Percentiles rank a stretch among this genome's conserved stretches.
phyloP scores from a whole-genome alignment of 2,113 vertebrate genomes.

The Paramisgurnus dabryanus region DNA sequence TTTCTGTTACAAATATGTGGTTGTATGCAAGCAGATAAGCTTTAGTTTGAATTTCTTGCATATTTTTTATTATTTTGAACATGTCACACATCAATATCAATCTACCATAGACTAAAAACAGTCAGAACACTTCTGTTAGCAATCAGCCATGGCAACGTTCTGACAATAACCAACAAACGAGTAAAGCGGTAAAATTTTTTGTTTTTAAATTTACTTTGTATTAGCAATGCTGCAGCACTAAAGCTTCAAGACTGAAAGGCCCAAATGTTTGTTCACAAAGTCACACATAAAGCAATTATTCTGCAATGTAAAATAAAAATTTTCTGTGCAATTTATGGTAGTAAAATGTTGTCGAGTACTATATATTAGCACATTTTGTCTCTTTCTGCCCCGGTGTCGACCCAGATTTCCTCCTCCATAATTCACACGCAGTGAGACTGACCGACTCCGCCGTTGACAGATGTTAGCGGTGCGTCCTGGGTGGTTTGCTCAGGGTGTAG shows the following conservation, averaged over 20 bases:
- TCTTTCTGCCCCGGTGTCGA: constrained; percentile 27
- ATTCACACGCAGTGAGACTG: constrained; percentile 42
- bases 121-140: too few species aligned
- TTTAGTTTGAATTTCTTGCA: too few species aligned
- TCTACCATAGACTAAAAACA: too few species aligned
- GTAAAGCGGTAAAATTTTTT: too few species aligned
- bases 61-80: too few species aligned
- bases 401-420: constrained; percentile 35
- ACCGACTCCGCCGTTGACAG: constrained; percentile 47
- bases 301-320: not conserved
- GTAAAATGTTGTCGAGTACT: constrained; percentile 40
- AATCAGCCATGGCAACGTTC: too few species aligned
- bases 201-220: too few species aligned
- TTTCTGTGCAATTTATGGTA: constrained; percentile 4
- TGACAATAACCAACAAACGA: too few species aligned
- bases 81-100: too few species aligned
- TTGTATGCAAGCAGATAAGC: too few species aligned
- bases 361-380: constrained; percentile 31
- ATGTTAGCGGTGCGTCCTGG: constrained; percentile 50
- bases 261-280: not conserved
- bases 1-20: too few species aligned
- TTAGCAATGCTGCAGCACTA: too few species aligned
- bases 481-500: constrained; percentile 53
- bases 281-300: not conserved
- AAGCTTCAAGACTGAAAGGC: not conserved